Evolutionary conservation across 30 jellyfish, hydroid and myxozoan genomes (phyloP), one percentile per base, ranked within the genome.

Genomic region (Aurelia aurita complex sp. Pacific): DNA sequence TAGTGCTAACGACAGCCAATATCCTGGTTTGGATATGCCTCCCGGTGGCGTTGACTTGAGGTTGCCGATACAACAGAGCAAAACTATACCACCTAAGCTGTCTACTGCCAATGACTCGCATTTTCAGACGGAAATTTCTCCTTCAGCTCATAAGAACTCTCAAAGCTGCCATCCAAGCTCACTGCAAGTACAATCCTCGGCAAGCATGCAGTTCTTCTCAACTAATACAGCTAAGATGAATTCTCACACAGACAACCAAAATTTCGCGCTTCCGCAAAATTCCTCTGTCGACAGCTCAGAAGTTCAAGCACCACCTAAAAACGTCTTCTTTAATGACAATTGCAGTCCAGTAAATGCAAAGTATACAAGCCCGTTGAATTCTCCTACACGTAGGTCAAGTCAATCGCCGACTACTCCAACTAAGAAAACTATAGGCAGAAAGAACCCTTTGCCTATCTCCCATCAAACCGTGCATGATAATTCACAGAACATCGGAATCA

Each of bases 301-400:
- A n/a, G 13, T 23, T 6, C 57, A 46, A 46, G 70, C 70, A 17
- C 11, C 70, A n/a, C 36, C 35, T n/a, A 17, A n/a, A 61, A 61
- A 61, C 70, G 36, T 23, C 36, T 17, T 61, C 36, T 23, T 61
- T 15, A 61, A 61, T 23, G 15, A 23, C 70, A 61, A 5, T 61
- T 61, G 13, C 13, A 61, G 10, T 35, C 32, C 32, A 0, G 8
- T 61, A 11, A 57, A 59, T 59, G 76, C 85, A 13, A 15, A 35
- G 1, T 64, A 65, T 33, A 18, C 77, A 13, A 77, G 87, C 32
- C 87, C 89, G 59, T 70, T 79, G 11, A 79, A 79, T 46, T 66
- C 80, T 14, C 89, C 80, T 18, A 42, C 63, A 8, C 60, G 29
- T 12, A 79, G 67, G 42, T 19, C 64, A 3, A 32, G 59, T 65